Evolutionary conservation across 2,113 vertebrate genomes (phyloP).

Genomic region (Argyrosomus japonicus): DNA sequence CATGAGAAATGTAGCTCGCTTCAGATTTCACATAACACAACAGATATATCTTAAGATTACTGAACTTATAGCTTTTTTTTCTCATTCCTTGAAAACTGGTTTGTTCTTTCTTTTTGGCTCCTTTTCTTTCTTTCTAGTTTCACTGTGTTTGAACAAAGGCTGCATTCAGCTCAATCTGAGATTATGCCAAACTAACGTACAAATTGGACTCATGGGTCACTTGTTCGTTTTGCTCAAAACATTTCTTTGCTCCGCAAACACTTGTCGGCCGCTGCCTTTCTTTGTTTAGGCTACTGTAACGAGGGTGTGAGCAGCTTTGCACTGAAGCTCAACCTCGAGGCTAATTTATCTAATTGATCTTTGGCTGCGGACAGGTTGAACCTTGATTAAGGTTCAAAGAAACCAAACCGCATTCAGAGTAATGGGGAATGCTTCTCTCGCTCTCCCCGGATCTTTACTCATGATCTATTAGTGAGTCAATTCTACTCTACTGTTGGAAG

Average conservation of each 20-base stretch:
- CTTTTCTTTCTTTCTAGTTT: conserved; percentile 28
- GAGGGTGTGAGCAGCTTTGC: conserved; percentile 22
- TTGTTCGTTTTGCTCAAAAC: conserved; percentile 31
- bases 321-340: conserved; percentile 21
- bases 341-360: conserved; percentile 61
- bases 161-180: conserved; percentile 53
- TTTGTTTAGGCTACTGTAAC: conserved; percentile 46
- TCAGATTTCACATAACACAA: background rate
- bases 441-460: conserved; percentile 31
- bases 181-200: conserved; percentile 52
- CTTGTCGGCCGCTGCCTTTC: conserved; percentile 32
- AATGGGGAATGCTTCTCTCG: conserved; percentile 5
- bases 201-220: conserved; percentile 55
- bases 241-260: conserved; percentile 36
- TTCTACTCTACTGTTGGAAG: conserved; percentile 57
- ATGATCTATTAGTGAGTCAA: conserved; percentile 58
- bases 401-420: conserved; percentile 50
- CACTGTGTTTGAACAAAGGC: conserved; percentile 53
- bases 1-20: background rate
- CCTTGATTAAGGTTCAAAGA: conserved; percentile 51
- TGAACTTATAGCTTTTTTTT: background rate
- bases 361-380: conserved; percentile 54
- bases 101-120: conserved; percentile 38
- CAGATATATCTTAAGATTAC: background rate
- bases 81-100: conserved; percentile 17